phyloP scores from a whole-genome alignment of 2,888 invertebrate genomes.

The Temnothorax unifasciatus region DNA sequence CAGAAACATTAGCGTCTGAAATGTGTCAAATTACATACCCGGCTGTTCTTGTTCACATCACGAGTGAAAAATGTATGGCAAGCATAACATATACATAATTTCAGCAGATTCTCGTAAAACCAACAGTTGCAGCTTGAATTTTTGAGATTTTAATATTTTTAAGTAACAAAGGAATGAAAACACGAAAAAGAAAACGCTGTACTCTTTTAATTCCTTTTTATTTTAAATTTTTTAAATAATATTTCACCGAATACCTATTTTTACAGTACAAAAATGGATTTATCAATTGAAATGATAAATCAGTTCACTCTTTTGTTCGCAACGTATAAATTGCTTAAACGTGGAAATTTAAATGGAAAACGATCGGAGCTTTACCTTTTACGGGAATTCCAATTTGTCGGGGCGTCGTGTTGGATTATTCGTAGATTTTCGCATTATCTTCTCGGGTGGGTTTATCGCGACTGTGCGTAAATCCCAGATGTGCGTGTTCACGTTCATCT shows the following conservation, averaged over 20 bases:
- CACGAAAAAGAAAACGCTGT: not conserved
- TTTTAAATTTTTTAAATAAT: not conserved
- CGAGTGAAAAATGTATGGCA: not conserved
- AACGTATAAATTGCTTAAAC: constrained; percentile 7
- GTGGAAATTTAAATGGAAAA: constrained; percentile 18
- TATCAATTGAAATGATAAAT: not conserved
- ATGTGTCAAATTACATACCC: not conserved
- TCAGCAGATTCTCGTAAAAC: not conserved
- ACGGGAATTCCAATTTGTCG: constrained; percentile 27
- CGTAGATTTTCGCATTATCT: constrained; percentile 40
- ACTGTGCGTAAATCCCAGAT: constrained; percentile 11
- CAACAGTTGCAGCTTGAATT: not conserved
- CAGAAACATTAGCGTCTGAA: not conserved
- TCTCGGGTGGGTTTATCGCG: constrained; percentile 16
- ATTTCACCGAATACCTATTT: not conserved
- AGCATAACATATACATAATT: not conserved
- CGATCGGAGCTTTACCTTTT: constrained; percentile 12
- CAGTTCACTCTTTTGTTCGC: not conserved
- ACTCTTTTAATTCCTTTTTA: not conserved
- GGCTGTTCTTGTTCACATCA: not conserved
- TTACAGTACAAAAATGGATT: not conserved
- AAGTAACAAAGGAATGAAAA: not conserved
- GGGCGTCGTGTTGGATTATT: constrained; percentile 30
- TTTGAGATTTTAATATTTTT: not conserved
- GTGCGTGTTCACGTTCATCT: constrained; percentile 1